Percentiles rank a stretch among this genome's conserved stretches.
These are phyloP conservation scores for Sebastolobus altivelis DNA, from an alignment of 2,797 vertebrate species.

Conservation along the genomic window DNA sequence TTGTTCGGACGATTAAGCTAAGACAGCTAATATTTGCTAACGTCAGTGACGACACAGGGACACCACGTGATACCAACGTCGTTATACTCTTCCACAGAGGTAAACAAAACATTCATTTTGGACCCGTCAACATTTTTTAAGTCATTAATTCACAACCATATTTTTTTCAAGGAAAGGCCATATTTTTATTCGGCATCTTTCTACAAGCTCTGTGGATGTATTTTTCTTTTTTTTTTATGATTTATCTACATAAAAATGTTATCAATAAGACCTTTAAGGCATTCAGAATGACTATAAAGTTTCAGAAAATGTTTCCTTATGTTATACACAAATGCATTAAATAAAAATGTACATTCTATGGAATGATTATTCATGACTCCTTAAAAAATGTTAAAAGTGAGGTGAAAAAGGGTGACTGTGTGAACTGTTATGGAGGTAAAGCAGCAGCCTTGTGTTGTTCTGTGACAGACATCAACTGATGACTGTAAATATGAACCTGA, in stretches of 20 bases:
- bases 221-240: too few species aligned
- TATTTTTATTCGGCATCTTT: too few species aligned
- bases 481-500: conserved; percentile 5
- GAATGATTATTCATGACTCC: background rate
- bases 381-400: background rate
- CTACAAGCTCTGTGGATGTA: too few species aligned
- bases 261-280: background rate
- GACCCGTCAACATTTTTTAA: background rate
- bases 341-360: background rate
- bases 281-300: background rate
- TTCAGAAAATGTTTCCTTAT: background rate
- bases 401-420: background rate
- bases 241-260: background rate
- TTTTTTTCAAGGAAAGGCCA: too few species aligned
- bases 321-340: background rate
- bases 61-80: background rate
- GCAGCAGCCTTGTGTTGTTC: conserved; percentile 2
- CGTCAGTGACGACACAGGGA: background rate
- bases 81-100: background rate
- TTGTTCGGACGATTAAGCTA: too few species aligned
- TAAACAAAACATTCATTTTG: background rate
- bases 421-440: background rate
- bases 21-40: too few species aligned
- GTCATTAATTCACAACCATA: background rate
- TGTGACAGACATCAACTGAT: background rate